Conservation (phyloP, 2,888 invertebrate genomes). For the Augiades crinisus region DNA sequence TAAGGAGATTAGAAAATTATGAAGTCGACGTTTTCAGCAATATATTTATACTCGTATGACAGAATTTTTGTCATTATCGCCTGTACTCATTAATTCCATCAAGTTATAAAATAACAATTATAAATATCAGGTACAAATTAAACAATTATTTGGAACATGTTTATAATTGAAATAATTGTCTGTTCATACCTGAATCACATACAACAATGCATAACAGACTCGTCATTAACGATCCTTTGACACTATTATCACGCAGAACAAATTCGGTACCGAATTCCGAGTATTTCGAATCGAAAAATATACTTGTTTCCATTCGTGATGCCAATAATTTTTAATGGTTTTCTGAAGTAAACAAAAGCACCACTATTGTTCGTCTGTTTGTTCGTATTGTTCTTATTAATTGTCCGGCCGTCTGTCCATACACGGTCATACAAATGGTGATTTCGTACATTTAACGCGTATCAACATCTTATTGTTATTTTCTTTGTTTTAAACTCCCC, state of each 20-base stretch:
- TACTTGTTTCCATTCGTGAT: slow-evolving; percentile 41
- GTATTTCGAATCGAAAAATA: slow-evolving; percentile 47
- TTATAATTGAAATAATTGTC: no score
- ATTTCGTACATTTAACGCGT: slow-evolving; percentile 57
- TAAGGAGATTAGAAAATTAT: no score
- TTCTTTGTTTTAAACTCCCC: slow-evolving; percentile 36
- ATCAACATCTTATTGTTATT: slow-evolving; percentile 41
- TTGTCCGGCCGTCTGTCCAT: slow-evolving; percentile 52
- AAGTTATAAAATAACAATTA: no score
- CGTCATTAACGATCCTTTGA: slow-evolving; percentile 17
- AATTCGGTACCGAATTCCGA: slow-evolving; percentile 40
- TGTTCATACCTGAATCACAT: neutral
- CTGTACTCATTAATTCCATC: no score
- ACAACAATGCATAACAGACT: slow-evolving; percentile 9
- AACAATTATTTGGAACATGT: no score
- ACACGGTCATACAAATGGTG: slow-evolving; percentile 49
- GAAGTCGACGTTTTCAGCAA: no score
- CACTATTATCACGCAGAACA: slow-evolving; percentile 2
- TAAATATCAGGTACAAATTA: no score
- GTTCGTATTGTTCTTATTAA: slow-evolving; percentile 62
- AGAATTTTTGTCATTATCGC: no score
- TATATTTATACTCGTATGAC: no score
- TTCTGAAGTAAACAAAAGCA: slow-evolving; percentile 61
- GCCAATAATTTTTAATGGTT: slow-evolving; percentile 74
- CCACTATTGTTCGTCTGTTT: slow-evolving; percentile 48